Conservation (phyloP, 2,888 invertebrate species). For the Macrophya alboannulata region DNA sequence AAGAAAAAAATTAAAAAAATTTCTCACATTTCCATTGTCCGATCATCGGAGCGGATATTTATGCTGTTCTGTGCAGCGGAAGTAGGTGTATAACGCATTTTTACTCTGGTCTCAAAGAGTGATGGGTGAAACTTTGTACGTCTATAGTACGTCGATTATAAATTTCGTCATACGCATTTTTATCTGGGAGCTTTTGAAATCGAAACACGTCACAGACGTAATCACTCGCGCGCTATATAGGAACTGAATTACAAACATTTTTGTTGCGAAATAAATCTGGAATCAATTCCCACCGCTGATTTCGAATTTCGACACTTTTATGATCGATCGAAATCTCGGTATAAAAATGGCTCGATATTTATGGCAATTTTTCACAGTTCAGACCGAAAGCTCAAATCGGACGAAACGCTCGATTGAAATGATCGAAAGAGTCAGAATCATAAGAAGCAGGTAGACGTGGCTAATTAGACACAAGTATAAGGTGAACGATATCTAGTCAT, state of each 20-base stretch:
- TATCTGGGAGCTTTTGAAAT: background rate
- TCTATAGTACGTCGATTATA: background rate
- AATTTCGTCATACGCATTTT: background rate
- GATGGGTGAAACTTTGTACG: background rate
- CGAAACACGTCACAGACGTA: background rate
- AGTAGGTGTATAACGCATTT: background rate
- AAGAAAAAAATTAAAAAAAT: background rate
- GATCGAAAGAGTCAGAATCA: background rate
- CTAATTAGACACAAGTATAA: constrained; percentile 8
- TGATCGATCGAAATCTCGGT: constrained; percentile 4
- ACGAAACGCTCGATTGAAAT: background rate
- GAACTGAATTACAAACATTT: background rate
- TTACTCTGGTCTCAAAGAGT: background rate
- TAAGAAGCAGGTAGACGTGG: background rate
- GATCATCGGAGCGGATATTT: constrained; percentile 40
- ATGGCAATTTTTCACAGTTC: background rate
- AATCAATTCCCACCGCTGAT: constrained; percentile 4
- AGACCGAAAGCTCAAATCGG: background rate
- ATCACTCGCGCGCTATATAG: background rate
- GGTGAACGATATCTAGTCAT: background rate
- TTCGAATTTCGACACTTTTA: constrained; percentile 19
- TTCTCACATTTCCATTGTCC: constrained; percentile 5
- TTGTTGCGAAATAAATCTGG: background rate
- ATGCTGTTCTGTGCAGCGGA: background rate
- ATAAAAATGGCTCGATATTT: background rate